phyloP scores from a whole-genome alignment of 2,888 invertebrate genomes.

The Microplitis manilae region DNA sequence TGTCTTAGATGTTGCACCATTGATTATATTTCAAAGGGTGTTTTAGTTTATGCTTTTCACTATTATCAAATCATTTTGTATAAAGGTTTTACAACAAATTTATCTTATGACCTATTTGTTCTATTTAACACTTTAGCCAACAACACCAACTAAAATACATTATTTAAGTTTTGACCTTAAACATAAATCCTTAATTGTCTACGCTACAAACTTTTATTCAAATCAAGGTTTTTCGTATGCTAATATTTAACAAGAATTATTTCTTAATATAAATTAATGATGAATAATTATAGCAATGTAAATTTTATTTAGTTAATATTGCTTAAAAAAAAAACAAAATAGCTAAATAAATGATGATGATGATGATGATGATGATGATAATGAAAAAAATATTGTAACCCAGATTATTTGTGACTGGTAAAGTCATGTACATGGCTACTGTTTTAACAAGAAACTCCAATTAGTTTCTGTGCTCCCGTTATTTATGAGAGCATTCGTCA shows the following conservation, averaged over 20 bases:
- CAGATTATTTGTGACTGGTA: conserved; percentile 49
- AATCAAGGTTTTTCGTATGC: background rate
- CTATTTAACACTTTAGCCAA: background rate
- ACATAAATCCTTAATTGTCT: background rate
- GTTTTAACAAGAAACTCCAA: conserved; percentile 62
- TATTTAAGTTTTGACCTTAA: background rate
- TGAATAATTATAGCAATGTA: background rate
- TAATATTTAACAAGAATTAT: background rate
- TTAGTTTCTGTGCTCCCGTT: conserved; percentile 61
- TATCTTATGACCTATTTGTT: background rate
- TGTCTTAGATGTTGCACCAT: conserved; percentile 31
- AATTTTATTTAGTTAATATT: background rate
- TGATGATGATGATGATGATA: background rate
- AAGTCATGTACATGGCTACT: conserved; percentile 50
- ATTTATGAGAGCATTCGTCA: conserved; percentile 64
- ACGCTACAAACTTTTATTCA: background rate
- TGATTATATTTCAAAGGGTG: background rate
- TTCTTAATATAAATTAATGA: background rate
- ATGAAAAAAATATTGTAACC: conserved; percentile 44
- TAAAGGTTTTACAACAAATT: background rate
- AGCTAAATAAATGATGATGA: background rate
- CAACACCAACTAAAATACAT: background rate
- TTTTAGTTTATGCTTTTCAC: conserved; percentile 12
- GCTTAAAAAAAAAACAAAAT: background rate
- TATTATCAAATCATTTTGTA: background rate